Conservation (phyloP, 2,888 invertebrate species). For the Cabera pusaria region DNA sequence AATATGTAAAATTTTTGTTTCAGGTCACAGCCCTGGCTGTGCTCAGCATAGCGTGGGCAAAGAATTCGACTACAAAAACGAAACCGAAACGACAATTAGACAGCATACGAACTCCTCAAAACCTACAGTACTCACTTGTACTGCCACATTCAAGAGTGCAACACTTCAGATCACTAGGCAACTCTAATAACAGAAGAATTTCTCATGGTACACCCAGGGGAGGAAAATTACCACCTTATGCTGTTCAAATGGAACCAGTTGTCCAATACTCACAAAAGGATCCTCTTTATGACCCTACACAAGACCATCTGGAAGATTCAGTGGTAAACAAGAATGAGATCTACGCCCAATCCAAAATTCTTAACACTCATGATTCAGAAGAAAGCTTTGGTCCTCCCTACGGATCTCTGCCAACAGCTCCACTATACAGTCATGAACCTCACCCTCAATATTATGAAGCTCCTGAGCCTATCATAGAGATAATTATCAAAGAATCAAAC, state of each 20-base stretch:
- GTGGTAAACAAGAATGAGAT: slow-evolving; percentile 72
- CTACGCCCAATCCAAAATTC: slow-evolving; percentile 74
- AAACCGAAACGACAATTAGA: slow-evolving; percentile 82
- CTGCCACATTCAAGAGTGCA: slow-evolving; percentile 81
- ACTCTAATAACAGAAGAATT: slow-evolving; percentile 72
- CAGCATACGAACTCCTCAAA: slow-evolving; percentile 81
- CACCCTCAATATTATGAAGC: slow-evolving; percentile 86
- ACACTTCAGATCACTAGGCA: slow-evolving; percentile 76
- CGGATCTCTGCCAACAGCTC: slow-evolving; percentile 70
- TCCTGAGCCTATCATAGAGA: slow-evolving; percentile 95
- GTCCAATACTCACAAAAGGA: slow-evolving; percentile 91
- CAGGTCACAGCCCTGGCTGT: slow-evolving; percentile 83
- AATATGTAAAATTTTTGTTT: too few species aligned
- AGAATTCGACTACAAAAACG: slow-evolving; percentile 72
- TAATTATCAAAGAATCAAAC: slow-evolving; percentile 95
- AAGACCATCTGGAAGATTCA: slow-evolving; percentile 73
- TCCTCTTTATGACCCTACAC: slow-evolving; percentile 86
- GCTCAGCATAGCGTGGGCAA: slow-evolving; percentile 76
- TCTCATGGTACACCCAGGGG: slow-evolving; percentile 72
- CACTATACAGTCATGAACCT: slow-evolving; percentile 72
- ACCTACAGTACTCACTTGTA: slow-evolving; percentile 84
- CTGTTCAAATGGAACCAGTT: slow-evolving; percentile 91
- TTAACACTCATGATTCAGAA: slow-evolving; percentile 69
- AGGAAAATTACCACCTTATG: slow-evolving; percentile 86
- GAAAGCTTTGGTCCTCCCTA: slow-evolving; percentile 75